Conservation (phyloP, 2,113 vertebrate genomes). For the Ctenomys sociabilis region DNA sequence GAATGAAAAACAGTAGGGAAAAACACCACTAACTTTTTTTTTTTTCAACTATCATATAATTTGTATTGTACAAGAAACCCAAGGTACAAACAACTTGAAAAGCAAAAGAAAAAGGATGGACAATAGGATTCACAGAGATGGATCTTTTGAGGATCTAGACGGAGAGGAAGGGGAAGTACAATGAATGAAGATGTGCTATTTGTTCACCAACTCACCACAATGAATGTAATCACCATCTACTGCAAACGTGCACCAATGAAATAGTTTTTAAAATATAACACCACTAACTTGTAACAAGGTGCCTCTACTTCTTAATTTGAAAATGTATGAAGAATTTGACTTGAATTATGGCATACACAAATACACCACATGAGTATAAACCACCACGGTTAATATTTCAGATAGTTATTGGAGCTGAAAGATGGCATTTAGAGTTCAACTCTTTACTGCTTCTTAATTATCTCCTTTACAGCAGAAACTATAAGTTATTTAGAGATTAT, state of each 20-base stretch:
- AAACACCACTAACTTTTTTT: not conserved
- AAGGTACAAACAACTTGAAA: not conserved
- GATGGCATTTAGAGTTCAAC: not conserved
- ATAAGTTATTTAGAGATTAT: slow-evolving; percentile 24
- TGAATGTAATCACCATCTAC: not conserved
- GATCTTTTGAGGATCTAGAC: not conserved
- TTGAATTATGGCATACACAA: not conserved
- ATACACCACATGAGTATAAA: not conserved
- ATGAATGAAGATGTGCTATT: not conserved
- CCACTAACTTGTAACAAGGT: not conserved
- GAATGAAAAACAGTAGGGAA: not conserved
- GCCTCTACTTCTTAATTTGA: not conserved
- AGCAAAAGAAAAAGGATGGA: not conserved
- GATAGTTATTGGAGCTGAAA: not conserved
- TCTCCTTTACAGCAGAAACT: not conserved
- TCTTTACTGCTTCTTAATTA: not conserved
- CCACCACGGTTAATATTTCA: not conserved
- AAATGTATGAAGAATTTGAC: not conserved
- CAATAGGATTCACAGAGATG: not conserved
- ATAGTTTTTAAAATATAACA: not conserved
- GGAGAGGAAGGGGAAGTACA: not conserved
- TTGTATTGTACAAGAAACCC: not conserved
- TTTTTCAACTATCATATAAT: not conserved
- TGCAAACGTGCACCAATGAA: not conserved
- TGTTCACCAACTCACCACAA: not conserved